Evolutionary conservation across 2,888 invertebrate genomes (phyloP).

Genomic region (Drosophila cracens): DNA sequence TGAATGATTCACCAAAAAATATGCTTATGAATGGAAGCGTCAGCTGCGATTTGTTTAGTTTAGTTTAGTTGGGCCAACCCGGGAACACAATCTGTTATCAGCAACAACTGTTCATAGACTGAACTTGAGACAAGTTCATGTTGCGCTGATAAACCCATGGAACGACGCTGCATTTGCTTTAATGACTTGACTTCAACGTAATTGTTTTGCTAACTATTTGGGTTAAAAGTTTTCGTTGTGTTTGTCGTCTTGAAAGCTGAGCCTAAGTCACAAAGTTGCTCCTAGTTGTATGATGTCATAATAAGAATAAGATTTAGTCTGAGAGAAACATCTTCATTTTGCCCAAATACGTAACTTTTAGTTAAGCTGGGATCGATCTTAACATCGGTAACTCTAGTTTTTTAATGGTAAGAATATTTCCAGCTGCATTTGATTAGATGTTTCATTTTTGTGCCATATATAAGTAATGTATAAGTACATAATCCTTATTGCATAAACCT

Average conservation of each 20-base stretch:
- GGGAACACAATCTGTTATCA: slow-evolving; percentile 50
- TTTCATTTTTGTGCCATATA: neutral
- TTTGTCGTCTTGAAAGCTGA: slow-evolving; percentile 6
- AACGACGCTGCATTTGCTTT: slow-evolving; percentile 6
- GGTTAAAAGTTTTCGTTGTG: slow-evolving; percentile 12
- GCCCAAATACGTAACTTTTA: neutral
- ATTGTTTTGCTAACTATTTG: neutral
- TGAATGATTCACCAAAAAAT: slow-evolving; percentile 67
- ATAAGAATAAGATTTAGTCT: neutral
- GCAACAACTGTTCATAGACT: slow-evolving; percentile 12
- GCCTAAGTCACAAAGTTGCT: slow-evolving; percentile 1
- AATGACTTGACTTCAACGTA: slow-evolving; percentile 1
- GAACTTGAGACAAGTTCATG: slow-evolving; percentile 62
- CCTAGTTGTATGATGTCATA: neutral
- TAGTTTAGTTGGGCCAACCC: slow-evolving; percentile 11
- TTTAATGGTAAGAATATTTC: neutral
- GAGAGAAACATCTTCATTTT: neutral
- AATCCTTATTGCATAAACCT: neutral
- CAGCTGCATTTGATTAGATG: neutral
- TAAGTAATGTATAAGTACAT: neutral
- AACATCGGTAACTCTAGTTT: neutral
- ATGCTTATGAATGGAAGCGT: slow-evolving; percentile 42
- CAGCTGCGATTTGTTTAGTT: slow-evolving; percentile 51
- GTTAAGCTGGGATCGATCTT: neutral
- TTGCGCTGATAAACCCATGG: slow-evolving; percentile 27